A percentile compares a stretch with the other conserved stretches of the same genome.
phyloP scores from a whole-genome alignment of 2,797 vertebrate species.

The Gymnoscopelus microlampas region DNA sequence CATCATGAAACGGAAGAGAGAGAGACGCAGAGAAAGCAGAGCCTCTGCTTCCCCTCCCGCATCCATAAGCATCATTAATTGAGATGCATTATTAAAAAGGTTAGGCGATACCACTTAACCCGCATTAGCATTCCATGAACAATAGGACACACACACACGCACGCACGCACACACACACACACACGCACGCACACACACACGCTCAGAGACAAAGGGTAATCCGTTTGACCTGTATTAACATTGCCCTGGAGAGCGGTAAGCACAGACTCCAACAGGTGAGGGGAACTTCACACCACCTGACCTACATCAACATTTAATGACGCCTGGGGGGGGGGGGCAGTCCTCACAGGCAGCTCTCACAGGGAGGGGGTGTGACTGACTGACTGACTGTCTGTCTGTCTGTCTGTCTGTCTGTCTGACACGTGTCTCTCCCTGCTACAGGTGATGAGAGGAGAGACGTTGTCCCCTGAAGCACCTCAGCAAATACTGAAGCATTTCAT shows the following conservation, averaged over 20 bases:
- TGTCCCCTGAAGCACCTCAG: too few relatives aligned
- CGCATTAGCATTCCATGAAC: slow-evolving; percentile 52
- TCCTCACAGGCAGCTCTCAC: slow-evolving; percentile 13
- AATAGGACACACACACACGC: slow-evolving; percentile 10
- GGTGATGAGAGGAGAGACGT: slow-evolving; percentile 26
- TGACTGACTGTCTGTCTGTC: too few relatives aligned
- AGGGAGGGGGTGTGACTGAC: background rate
- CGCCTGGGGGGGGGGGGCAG: slow-evolving; percentile 47
- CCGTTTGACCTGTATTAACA: slow-evolving; percentile 59
- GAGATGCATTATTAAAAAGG: slow-evolving; percentile 57
- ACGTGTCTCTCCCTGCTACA: background rate
- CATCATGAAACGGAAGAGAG: slow-evolving; percentile 2
- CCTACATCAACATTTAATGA: slow-evolving; percentile 68
- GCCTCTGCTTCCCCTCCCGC: slow-evolving; percentile 6
- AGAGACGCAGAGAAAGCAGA: background rate
- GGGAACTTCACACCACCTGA: slow-evolving; percentile 43
- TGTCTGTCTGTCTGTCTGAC: too few relatives aligned
- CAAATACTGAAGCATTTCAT: too few relatives aligned
- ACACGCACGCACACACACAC: slow-evolving; percentile 7
- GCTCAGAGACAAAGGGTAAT: slow-evolving; percentile 27
- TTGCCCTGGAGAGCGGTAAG: slow-evolving; percentile 6
- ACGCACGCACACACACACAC: slow-evolving; percentile 11
- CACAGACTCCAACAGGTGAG: slow-evolving; percentile 31
- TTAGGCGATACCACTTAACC: slow-evolving; percentile 54
- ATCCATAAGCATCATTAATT: slow-evolving; percentile 29